Evolutionary conservation across 30 jellyfish, hydroid and myxozoan species (phyloP), one percentile per base, ranked within the genome.

Genomic region (Chironex yamaguchii): DNA sequence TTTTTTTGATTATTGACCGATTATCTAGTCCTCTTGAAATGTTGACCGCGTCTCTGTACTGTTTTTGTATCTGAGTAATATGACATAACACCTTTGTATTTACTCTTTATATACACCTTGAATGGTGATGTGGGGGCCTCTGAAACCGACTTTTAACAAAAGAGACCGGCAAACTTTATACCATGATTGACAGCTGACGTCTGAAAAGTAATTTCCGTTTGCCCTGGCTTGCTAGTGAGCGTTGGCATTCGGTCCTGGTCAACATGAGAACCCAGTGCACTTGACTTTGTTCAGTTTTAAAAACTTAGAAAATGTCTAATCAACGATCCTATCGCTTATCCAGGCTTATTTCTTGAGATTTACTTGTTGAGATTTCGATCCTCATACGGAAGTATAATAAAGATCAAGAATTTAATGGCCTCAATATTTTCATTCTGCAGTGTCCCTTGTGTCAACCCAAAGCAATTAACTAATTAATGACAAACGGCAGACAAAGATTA

Each of bases 171-270:
- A 1, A 49, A 79, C 73, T 81, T 93, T 82, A 73, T 24, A 32
- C 20, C 31, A 68, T 89, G 97, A 89, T 89, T 89, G 97, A 89
- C 97, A 89, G 76, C 92, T 89, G 97, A 33, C 52, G 86, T 50
- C 92, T 22, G 50, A 49, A 29, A 32, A 73, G 13, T 42, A 42
- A 42, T 42, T 42, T 42, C 58, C 58, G 58, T 42, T 42, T 9
- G 58, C 17, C 58, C 17, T 42, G 13, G n/a, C n/a, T n/a, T n/a
- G n/a, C n/a, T n/a, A n/a, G n/a, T n/a, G n/a, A n/a, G n/a, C n/a
- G n/a, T n/a, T n/a, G n/a, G n/a, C n/a, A n/a, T n/a, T n/a, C n/a
- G n/a, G n/a, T n/a, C n/a, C n/a, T n/a, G n/a, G n/a, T n/a, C n/a
- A n/a, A n/a, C n/a, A n/a, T n/a, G n/a, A n/a, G n/a, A n/a, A n/a